These are phyloP conservation scores for Rutpela maculata DNA, from an alignment of 2,888 invertebrate genomes.

Conservation along the genomic window DNA sequence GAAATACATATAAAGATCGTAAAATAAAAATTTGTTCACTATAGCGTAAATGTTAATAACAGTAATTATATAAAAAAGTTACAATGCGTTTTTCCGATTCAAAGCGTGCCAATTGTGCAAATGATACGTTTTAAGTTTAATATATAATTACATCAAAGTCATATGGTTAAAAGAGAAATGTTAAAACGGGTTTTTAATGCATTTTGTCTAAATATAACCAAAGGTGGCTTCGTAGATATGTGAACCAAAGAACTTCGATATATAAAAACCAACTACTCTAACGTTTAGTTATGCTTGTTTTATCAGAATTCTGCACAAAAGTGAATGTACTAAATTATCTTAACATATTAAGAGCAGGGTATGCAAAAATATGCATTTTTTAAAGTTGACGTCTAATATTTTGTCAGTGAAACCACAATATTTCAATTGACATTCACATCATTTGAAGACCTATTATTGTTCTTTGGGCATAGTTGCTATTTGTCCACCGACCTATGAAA, in stretches of 20 bases:
- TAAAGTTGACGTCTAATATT: too few species aligned
- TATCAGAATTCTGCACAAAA: too few species aligned
- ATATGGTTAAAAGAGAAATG: neutral
- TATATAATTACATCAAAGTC: slow-evolving; percentile 4
- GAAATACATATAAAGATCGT: neutral
- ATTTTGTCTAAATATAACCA: slow-evolving; percentile 9
- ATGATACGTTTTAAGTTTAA: slow-evolving; percentile 15
- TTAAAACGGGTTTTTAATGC: slow-evolving; percentile 13
- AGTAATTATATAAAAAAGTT: slow-evolving; percentile 5
- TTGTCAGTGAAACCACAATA: too few species aligned
- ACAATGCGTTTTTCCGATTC: neutral
- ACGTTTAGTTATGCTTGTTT: too few species aligned
- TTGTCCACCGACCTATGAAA: too few species aligned
- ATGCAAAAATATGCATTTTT: too few species aligned
- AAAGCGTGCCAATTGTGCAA: slow-evolving; percentile 11
- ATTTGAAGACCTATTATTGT: too few species aligned
- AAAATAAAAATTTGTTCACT: neutral
- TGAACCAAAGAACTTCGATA: too few species aligned
- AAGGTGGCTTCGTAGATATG: neutral
- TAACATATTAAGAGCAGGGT: too few species aligned
- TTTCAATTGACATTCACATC: too few species aligned
- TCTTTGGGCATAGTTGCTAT: too few species aligned
- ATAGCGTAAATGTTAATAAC: slow-evolving; percentile 2
- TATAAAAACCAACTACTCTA: neutral
- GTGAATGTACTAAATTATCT: too few species aligned